A percentile compares a stretch with the other conserved stretches of the same genome.
These are phyloP conservation scores for Tetanocera ferruginea DNA, from an alignment of 2,888 invertebrate genomes.

Conservation along the genomic window DNA sequence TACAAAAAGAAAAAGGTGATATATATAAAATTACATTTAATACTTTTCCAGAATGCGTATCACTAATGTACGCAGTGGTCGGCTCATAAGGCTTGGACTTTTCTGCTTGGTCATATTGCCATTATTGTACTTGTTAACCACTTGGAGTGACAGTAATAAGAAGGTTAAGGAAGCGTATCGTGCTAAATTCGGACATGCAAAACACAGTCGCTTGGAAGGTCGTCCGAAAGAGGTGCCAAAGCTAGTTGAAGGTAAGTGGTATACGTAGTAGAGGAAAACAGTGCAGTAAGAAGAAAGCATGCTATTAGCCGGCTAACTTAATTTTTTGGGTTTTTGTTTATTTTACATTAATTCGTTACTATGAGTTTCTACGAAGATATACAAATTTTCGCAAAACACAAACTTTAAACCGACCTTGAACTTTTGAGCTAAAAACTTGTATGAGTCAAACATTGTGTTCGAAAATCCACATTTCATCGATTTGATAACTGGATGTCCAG, in stretches of 20 bases:
- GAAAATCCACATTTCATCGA: too few species aligned
- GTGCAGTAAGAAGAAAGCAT: neutral
- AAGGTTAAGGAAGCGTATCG: constrained; percentile 61
- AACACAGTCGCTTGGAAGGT: constrained; percentile 60
- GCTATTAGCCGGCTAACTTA: too few species aligned
- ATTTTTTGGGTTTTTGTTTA: too few species aligned
- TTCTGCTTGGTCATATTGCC: constrained; percentile 73
- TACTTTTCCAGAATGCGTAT: constrained; percentile 71
- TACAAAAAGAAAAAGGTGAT: neutral
- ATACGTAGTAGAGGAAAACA: neutral
- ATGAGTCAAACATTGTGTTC: too few species aligned
- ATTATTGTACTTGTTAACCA: constrained; percentile 76
- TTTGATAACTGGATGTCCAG: too few species aligned
- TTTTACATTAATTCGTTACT: neutral
- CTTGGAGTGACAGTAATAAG: constrained; percentile 73
- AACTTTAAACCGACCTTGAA: neutral
- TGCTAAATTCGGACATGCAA: constrained; percentile 57
- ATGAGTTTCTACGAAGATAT: neutral
- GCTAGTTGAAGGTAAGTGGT: constrained; percentile 64
- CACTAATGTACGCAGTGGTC: constrained; percentile 74
- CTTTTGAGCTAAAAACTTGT: too few species aligned
- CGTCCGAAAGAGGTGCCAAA: constrained; percentile 64
- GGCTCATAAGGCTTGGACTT: constrained; percentile 72
- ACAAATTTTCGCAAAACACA: neutral
- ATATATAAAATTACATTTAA: neutral